Evolutionary conservation across 2,888 invertebrate species (phyloP), one percentile per base, ranked within the genome.

Genomic region (Oscheius sp.): DNA sequence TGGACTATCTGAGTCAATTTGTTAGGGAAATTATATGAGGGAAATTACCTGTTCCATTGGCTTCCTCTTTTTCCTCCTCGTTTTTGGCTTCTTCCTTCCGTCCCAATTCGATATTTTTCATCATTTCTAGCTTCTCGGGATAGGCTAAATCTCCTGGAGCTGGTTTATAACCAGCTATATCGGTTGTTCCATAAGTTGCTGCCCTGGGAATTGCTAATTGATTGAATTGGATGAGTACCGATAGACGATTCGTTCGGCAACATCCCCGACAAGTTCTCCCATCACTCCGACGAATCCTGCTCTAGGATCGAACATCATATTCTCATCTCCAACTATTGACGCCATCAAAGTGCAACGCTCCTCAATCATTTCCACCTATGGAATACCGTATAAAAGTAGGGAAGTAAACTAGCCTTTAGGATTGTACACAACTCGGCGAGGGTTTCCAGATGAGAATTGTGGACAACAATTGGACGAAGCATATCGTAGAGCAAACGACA

Each of bases 401-500:
- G 45, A 23, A 17, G n/a, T 42, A n/a, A 27, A 12, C 57, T 93
- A 58, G 58, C 92, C 73, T 94, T 90, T 42, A 97, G 88, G 79
- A 97, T 96, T 46, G 93, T 92, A 87, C 97, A 97, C 58, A 98
- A 91, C 88, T 98, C 98, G 0, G 96, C 94, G 27, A 98, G 89
- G 0, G 97, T 96, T 89, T 98, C 98, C 86, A 98, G 89, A 87
- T 98, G 97, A 87, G 95, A 95, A 73, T 97, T 93, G 88, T 95
- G 94, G 73, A 98, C 95, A 67, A 98, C 92, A 81, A 93, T 91
- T 0, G 98, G 97, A 1, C 97, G 90, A 75, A 98, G 89, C 4
- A 92, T 91, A 87, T 98, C 97, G 87, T 98, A 98, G n/a, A 85
- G 73, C 0, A 82, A 58, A 17, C 82, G 67, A 46, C 80, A 84